Conservation (phyloP, 1,140 invertebrate genomes). For the Caenorhabditis latens region DNA sequence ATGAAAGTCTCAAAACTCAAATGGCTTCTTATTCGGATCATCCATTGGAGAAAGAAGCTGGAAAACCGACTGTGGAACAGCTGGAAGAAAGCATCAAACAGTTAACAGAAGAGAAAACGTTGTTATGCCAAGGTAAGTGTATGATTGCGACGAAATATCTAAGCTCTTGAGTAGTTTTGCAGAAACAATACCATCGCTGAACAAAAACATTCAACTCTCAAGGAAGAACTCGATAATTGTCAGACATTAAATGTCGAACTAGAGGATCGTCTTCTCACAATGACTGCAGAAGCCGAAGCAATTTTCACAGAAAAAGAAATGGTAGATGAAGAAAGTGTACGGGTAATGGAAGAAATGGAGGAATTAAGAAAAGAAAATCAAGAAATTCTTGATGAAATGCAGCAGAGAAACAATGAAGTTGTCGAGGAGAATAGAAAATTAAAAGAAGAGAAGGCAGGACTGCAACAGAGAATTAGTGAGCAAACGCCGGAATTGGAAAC, state of each 20-base stretch:
- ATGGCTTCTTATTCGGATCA: background rate
- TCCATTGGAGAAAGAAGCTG: conserved; percentile 15
- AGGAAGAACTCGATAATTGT: conserved; percentile 20
- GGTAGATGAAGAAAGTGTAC: background rate
- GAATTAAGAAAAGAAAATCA: conserved; percentile 11
- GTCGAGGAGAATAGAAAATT: background rate
- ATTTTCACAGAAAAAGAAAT: background rate
- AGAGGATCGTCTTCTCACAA: conserved; percentile 22
- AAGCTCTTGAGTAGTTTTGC: background rate
- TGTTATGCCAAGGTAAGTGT: conserved; percentile 5
- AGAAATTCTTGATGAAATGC: conserved; percentile 28
- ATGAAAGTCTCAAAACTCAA: conserved; percentile 4
- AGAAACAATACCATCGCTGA: conserved; percentile 31
- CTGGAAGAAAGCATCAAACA: conserved; percentile 2
- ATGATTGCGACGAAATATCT: too few species aligned
- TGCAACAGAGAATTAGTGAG: background rate
- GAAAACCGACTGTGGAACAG: background rate
- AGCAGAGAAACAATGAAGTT: conserved; percentile 34
- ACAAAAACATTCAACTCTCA: background rate
- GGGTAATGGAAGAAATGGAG: conserved; percentile 7
- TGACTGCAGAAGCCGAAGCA: conserved; percentile 17
- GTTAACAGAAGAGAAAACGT: background rate
- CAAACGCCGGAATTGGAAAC: background rate
- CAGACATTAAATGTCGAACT: conserved; percentile 30
- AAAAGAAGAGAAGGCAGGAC: background rate